phyloP scores from a whole-genome alignment of 2,888 invertebrate genomes.

The Drosophila suboccidentalis region DNA sequence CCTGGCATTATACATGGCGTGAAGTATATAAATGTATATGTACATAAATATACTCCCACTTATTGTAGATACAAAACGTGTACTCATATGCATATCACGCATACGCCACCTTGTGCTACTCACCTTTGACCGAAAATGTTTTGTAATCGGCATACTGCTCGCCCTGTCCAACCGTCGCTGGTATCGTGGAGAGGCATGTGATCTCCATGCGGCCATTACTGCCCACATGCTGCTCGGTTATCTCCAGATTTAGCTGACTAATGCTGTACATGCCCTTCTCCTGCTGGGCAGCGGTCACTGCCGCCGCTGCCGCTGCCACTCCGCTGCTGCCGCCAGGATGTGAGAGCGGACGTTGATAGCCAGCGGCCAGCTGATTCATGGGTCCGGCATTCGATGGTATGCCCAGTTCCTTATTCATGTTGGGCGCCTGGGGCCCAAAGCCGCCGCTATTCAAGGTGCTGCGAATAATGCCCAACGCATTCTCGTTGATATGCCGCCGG shows the following conservation, averaged over 20 bases:
- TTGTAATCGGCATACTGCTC: conserved; percentile 91
- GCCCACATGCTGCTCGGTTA: conserved; percentile 90
- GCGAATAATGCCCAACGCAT: conserved; percentile 82
- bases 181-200: conserved; percentile 92
- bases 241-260: conserved; percentile 90
- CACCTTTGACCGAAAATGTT: conserved; percentile 91
- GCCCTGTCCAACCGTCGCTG: conserved; percentile 90
- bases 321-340: conserved; percentile 83
- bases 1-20: conserved; percentile 49
- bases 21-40: conserved; percentile 44
- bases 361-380: conserved; percentile 83
- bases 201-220: conserved; percentile 90
- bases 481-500: conserved; percentile 83
- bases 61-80: conserved; percentile 4
- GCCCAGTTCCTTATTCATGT: conserved; percentile 80
- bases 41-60: not conserved
- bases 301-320: conserved; percentile 83
- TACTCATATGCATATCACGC: conserved; percentile 65
- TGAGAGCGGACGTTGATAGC: conserved; percentile 78
- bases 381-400: conserved; percentile 83
- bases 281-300: conserved; percentile 81
- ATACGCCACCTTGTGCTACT: conserved; percentile 76
- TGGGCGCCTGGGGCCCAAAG: conserved; percentile 82
- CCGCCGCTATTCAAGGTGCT: conserved; percentile 83
- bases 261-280: conserved; percentile 86